Percentiles rank a stretch among this genome's conserved stretches.
phyloP scores from a whole-genome alignment of 2,113 vertebrate species.

The Gallinago media region DNA sequence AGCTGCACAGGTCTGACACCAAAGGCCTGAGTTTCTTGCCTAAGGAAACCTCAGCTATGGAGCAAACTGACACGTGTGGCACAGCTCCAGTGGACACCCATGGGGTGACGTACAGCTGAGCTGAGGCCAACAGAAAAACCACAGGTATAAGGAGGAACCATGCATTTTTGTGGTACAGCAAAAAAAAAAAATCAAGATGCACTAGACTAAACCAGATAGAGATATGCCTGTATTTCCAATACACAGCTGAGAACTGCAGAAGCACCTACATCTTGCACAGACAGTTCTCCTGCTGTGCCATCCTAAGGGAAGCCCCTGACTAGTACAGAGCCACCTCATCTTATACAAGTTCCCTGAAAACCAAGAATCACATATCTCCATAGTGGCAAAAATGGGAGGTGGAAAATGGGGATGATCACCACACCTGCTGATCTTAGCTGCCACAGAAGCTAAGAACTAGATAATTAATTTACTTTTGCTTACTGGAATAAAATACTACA shows the following conservation, averaged over 20 bases:
- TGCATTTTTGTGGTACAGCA: neutral
- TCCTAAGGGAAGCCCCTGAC: neutral
- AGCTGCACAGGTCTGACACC: neutral
- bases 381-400: neutral
- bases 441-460: neutral
- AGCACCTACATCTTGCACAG: neutral
- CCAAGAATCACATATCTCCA: neutral
- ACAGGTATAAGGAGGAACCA: neutral
- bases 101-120: neutral
- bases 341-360: neutral
- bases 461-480: neutral
- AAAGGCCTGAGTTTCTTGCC: neutral
- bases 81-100: neutral
- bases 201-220: neutral
- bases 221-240: neutral
- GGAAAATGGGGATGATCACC: neutral
- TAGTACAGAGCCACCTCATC: neutral
- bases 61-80: neutral
- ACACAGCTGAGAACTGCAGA: neutral
- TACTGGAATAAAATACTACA: neutral
- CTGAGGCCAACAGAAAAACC: neutral
- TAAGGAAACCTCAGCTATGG: neutral
- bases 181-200: neutral
- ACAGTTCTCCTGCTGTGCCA: neutral
- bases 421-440: too few species aligned